Evolutionary conservation across 2,888 invertebrate genomes (phyloP).

Genomic region (Phengaris alcon): DNA sequence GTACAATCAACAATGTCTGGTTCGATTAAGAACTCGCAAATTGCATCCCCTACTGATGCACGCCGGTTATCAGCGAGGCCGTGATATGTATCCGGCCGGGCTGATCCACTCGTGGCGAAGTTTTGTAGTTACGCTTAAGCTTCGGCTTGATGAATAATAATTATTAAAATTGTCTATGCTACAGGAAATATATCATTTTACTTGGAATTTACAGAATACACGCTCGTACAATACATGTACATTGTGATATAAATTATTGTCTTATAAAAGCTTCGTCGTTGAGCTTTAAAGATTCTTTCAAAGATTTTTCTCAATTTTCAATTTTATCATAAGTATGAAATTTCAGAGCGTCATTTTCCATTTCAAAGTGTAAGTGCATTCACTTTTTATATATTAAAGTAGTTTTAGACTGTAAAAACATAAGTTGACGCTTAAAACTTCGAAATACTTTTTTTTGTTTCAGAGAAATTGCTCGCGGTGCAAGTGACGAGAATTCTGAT

Average conservation of each 20-base stretch:
- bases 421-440: background rate
- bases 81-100: too few species aligned
- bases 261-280: background rate
- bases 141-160: too few species aligned
- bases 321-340: constrained; percentile 13
- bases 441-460: background rate
- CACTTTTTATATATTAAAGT: constrained; percentile 8
- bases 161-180: too few species aligned
- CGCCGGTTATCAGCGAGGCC: too few species aligned
- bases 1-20: too few species aligned
- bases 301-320: constrained; percentile 12
- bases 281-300: background rate
- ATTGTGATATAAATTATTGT: background rate
- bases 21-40: too few species aligned
- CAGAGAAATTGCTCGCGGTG: background rate
- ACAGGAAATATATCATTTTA: background rate
- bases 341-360: constrained; percentile 11
- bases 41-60: too few species aligned
- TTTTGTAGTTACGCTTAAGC: too few species aligned
- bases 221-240: background rate
- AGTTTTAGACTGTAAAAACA: background rate
- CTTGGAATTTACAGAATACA: background rate
- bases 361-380: constrained; percentile 22
- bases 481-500: background rate
- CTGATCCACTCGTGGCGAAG: too few species aligned